Evolutionary conservation across 2,113 vertebrate genomes (phyloP), one percentile per base, ranked within the genome.

Genomic region (Mesembrinibis cayennensis): DNA sequence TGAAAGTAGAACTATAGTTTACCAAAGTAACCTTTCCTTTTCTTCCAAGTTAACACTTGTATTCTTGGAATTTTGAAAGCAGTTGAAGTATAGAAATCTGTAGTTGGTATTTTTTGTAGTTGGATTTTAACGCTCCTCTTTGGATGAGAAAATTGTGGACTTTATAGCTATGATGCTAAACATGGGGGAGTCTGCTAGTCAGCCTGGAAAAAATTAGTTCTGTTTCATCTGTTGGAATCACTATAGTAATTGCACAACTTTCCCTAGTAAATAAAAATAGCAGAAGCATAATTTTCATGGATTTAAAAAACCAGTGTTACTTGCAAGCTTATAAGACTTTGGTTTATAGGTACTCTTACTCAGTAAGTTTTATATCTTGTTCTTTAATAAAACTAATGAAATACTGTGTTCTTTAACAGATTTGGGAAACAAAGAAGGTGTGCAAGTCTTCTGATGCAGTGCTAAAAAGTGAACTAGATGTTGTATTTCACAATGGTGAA

Each of bases 351-450:
- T 93, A 13, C 18, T 67, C n/a, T 56, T 82, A 38, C 4, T 77
- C 36, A 65, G 32, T 47, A 77, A 53, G 20, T 93, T 91, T 73
- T 82, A 7, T 55, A 58, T 66, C 34, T 70, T 83, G 9, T 58
- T 59, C n/a, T 81, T 89, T 72, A 65, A 14, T 53, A 73, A 56
- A 95, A 59, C 13, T 88, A 82, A 79, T 73, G 11, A 73, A 81
- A 63, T 26, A 22, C 26, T 85, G 25, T 95, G 22, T 97, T 96
- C 36, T 81, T 96, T 82, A 63, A 96, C 96, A 99, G 99, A 96
- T 99, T 45, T 99, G 99, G 99, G 99, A 99, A 97, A 99, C 99
- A 2, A 98, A 98, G 58, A 99, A 98, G 81, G 99, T 99, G 40
- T 99, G 99, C 98, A 98, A 98, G 66, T 98, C 99, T 62, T 99